Conservation (phyloP, 2,888 invertebrate genomes). For the Tuberolachnus salignus region DNA sequence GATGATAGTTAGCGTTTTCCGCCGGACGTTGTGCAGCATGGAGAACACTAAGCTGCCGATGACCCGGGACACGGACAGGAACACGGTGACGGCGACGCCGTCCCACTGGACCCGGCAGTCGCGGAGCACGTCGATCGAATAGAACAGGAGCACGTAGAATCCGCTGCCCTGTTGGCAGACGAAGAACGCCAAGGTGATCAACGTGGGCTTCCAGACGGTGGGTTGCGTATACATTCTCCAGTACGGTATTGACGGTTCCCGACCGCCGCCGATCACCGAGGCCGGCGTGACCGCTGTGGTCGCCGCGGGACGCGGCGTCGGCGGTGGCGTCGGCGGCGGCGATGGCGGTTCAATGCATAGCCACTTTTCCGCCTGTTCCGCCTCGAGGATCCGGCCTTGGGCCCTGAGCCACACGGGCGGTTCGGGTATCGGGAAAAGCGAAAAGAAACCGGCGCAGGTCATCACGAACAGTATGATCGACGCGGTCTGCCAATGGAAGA, state of each 20-base stretch:
- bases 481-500: slow-evolving; percentile 28
- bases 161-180: slow-evolving; percentile 50
- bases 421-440: slow-evolving; percentile 55
- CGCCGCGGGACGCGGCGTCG: neutral
- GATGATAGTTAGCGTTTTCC: slow-evolving; percentile 20
- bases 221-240: neutral
- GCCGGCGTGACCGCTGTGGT: neutral
- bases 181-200: slow-evolving; percentile 10
- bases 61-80: slow-evolving; percentile 31
- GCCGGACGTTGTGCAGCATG: slow-evolving; percentile 4
- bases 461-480: slow-evolving; percentile 23
- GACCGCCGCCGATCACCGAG: neutral
- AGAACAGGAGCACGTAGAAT: slow-evolving; percentile 49
- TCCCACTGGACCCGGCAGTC: slow-evolving; percentile 28
- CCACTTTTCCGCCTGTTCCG: slow-evolving; percentile 13
- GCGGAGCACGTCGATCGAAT: slow-evolving; percentile 41
- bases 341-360: neutral
- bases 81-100: slow-evolving; percentile 12
- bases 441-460: slow-evolving; percentile 9
- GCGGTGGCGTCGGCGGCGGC: neutral
- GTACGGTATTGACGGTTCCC: neutral
- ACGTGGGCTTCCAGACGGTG: slow-evolving; percentile 48
- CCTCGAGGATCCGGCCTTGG: slow-evolving; percentile 35
- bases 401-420: slow-evolving; percentile 55
- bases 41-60: slow-evolving; percentile 16